Evolutionary conservation across 2,113 vertebrate species (phyloP).

Genomic region (Axis porcinus): DNA sequence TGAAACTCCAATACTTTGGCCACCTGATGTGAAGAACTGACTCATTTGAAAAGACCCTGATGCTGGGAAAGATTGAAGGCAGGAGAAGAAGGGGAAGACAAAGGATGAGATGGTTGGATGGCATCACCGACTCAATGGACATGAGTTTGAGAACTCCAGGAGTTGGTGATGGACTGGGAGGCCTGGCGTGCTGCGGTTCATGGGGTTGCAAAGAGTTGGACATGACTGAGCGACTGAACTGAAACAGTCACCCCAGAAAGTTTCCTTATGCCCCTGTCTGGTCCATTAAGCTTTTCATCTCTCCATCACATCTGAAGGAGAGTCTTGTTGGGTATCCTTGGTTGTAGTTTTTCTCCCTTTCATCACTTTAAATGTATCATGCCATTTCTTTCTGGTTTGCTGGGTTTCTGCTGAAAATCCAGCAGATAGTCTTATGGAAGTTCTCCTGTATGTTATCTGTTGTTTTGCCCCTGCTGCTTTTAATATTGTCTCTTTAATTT

Average conservation of each 20-base stretch:
- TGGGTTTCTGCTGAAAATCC: neutral
- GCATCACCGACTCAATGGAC: neutral
- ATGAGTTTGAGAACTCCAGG: neutral
- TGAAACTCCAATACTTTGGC: neutral
- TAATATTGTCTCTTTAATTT: neutral
- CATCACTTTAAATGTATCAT: neutral
- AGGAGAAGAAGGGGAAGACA: neutral
- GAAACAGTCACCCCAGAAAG: neutral
- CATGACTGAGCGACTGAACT: neutral
- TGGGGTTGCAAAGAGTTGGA: neutral
- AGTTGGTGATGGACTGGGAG: neutral
- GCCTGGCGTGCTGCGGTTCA: neutral
- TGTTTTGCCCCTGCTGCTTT: neutral
- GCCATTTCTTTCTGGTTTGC: neutral
- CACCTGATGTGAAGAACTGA: neutral
- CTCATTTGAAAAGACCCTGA: neutral
- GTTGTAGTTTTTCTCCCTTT: neutral
- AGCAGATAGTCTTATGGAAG: fast-evolving
- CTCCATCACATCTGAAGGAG: neutral
- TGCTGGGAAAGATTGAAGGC: neutral
- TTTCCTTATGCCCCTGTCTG: neutral
- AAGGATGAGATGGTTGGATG: neutral
- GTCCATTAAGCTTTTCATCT: neutral
- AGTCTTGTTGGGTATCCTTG: neutral
- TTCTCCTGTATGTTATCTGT: no score